Evolutionary conservation across 2,113 vertebrate species (phyloP), one percentile per base, ranked within the genome.

Genomic region (Parus major): DNA sequence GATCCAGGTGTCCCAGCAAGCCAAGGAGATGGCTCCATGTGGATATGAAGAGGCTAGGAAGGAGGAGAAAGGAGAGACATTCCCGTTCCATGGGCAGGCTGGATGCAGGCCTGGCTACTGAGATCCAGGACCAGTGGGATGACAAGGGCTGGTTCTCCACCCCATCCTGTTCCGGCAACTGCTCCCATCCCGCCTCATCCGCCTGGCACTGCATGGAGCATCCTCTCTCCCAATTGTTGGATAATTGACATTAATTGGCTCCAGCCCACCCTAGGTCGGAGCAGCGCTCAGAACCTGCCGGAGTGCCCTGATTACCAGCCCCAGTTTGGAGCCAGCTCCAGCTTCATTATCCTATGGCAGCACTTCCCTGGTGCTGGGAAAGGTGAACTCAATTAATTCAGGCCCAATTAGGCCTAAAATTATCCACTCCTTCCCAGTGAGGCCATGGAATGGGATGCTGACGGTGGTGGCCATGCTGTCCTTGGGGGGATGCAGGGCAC

Each of bases 351-450:
- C 81, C 39, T 17, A 17, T 6, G 33, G 93, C 91, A 65, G 63
- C 39, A 7, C 87, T 82, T 87, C 70, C 86, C 71, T 18, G 79
- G 57, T 0, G 0, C 52, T 71, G 79, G 60, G 44, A 81, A 95
- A 87, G 82, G 72, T 76, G 90, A 96, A 93, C 86, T 93, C 94
- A 95, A 97, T 96, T 95, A 96, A 96, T 83, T 61, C 82, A 47
- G 83, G 64, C 76, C 80, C 91, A 96, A 88, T 96, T 93, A 95
- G 88, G 47, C 81, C 83, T 88, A 76, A 96, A 95, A 97, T 96
- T 92, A 70, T 81, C 88, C 6, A 0, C 47, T 93, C 35, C 49
- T 86, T 52, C 52, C 64, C 53, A 3, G 50, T 22, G 90, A 66
- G 65, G 46, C 53, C 20, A 2, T 28, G 68, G 61, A 69, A 60